Evolutionary conservation across 2,113 vertebrate species (phyloP), one percentile per base, ranked within the genome.

Genomic region (Dicrurus megarhynchus): DNA sequence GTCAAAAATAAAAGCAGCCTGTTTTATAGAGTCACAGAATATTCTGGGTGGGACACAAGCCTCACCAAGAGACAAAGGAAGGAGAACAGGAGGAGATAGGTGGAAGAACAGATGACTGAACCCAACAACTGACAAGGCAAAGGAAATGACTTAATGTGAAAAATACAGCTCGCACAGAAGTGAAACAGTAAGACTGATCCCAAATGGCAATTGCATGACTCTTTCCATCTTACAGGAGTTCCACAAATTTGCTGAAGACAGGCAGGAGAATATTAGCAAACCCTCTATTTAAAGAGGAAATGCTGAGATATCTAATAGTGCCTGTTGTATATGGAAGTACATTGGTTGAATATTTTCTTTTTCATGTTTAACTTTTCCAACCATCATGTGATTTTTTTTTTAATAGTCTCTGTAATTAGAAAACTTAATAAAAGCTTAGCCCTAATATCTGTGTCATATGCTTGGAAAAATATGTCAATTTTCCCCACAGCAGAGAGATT

Each of bases 391-490:
- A 26, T 22, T n/a, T 35, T 47, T 56, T 42, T 42, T 35, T 44
- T 33, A 56, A 37, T 17, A 50, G 4, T 37, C 6, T 49, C 32
- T 83, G 8, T 24, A 95, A 52, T 11, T 23, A 50, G 11, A 44
- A 57, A 55, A 67, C 19, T 52, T 46, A 35, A 46, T 13, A 41
- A 82, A 70, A 22, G 19, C 21, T 49, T 42, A 56, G 6, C 5
- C n/a, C 18, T 32, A 22, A 10, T 33, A 37, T n/a, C 32, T 33
- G 3, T n/a, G 5, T 35, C 15, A 3, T 4, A 10, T 4, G 3
- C 32, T 61, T 44, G 7, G 13, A 59, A 44, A 52, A 60, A 10
- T 12, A 27, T 3, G 10, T 9, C 3, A 1, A 21, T 79, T 61
- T 75, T 20, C 11, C 12, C 12, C 10, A 19, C 7, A 47, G 24